A percentile compares a stretch with the other conserved stretches of the same genome.
phyloP scores from a whole-genome alignment of 2,888 invertebrate species.

The Pachymerium ferrugineum region DNA sequence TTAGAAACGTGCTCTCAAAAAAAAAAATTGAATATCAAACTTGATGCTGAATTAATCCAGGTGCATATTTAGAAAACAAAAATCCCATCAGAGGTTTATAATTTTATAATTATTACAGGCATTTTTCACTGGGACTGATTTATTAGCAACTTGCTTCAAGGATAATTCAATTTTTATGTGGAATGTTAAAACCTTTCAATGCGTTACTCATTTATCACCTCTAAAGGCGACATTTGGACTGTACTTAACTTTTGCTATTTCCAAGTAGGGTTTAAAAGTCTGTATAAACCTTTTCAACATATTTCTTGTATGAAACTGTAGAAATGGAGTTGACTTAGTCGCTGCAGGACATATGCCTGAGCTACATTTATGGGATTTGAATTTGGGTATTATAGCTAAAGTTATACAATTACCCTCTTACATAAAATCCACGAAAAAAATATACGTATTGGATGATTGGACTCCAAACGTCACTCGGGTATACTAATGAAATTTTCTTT shows the following conservation, averaged over 20 bases:
- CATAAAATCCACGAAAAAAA: not conserved
- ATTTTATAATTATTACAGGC: not conserved
- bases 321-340: not conserved
- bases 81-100: too few species aligned
- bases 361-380: not conserved
- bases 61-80: not conserved
- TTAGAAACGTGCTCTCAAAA: not conserved
- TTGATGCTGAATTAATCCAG: not conserved
- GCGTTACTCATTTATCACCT: not conserved
- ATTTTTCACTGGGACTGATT: not conserved
- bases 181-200: not conserved
- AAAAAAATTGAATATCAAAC: not conserved
- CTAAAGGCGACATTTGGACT: not conserved
- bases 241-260: not conserved
- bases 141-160: not conserved
- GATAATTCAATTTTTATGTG: slow-evolving; percentile 12
- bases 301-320: not conserved
- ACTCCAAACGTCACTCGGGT: not conserved
- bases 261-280: not conserved
- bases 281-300: not conserved
- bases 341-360: not conserved
- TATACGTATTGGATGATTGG: not conserved
- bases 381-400: not conserved
- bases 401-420: not conserved
- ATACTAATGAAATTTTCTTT: not conserved